phyloP scores from a whole-genome alignment of 2,113 vertebrate genomes.

The Nesoenas mayeri region DNA sequence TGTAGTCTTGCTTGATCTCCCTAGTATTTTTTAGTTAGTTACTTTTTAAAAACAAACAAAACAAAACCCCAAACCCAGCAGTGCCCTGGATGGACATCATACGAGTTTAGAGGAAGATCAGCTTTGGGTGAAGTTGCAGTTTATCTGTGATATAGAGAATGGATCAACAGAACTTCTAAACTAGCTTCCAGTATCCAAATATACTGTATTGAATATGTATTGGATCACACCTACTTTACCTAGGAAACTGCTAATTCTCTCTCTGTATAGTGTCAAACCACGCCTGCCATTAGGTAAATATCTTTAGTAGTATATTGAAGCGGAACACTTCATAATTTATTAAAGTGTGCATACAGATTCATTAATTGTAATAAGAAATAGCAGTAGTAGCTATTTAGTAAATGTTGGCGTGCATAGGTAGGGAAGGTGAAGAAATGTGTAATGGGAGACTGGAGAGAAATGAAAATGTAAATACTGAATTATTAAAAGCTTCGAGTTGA shows the following conservation, averaged over 20 bases:
- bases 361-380: not conserved
- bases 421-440: not conserved
- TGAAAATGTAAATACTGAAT: not conserved
- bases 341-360: not conserved
- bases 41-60: not conserved
- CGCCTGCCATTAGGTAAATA: not conserved
- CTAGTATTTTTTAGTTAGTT: not conserved
- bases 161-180: not conserved
- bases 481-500: not conserved
- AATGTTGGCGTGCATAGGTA: not conserved
- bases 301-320: not conserved
- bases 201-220: not conserved
- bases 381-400: not conserved
- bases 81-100: not conserved
- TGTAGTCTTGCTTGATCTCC: not conserved
- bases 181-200: not conserved
- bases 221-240: not conserved
- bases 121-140: not conserved
- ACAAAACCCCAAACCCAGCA: accelerated
- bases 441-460: not conserved
- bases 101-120: not conserved
- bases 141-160: not conserved
- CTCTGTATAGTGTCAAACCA: not conserved
- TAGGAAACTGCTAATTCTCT: not conserved
- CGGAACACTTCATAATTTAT: not conserved